Conservation (phyloP, 2,888 invertebrate genomes). For the Lepidochitona cinerea region DNA sequence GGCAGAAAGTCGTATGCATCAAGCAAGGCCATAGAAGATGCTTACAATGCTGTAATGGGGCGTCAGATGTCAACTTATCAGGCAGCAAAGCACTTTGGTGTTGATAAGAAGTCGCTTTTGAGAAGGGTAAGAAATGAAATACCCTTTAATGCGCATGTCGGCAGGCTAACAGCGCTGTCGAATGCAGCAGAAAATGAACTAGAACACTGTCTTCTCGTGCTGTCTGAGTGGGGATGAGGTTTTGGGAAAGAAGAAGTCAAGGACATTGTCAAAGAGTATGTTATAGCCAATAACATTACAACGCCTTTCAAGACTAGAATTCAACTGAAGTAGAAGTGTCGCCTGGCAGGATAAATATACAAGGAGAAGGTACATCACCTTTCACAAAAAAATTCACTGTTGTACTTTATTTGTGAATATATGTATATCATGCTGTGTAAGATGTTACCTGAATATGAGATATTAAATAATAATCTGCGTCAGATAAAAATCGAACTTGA, state of each 20-base stretch:
- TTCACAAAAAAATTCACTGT: too few relatives aligned
- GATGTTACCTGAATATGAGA: too few relatives aligned
- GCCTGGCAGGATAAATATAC: too few relatives aligned
- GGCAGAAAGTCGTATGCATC: not conserved
- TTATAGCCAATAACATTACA: not conserved
- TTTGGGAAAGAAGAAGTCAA: conserved; percentile 12
- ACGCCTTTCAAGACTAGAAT: conserved; percentile 10
- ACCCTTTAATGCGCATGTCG: not conserved
- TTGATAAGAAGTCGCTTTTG: not conserved
- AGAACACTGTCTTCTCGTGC: conserved; percentile 12
- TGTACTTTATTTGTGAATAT: too few relatives aligned
- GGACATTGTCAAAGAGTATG: conserved; percentile 15
- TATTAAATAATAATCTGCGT: too few relatives aligned
- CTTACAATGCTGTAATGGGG: not conserved
- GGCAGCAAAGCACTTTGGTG: not conserved
- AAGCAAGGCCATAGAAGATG: not conserved
- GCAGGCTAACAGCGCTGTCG: not conserved
- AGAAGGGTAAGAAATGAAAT: not conserved
- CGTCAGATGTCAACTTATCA: not conserved
- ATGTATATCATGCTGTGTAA: too few relatives aligned
- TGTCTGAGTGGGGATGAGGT: conserved; percentile 19
- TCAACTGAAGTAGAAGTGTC: too few relatives aligned
- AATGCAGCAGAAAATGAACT: not conserved
- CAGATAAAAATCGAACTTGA: too few relatives aligned
- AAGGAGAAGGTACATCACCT: too few relatives aligned